Evolutionary conservation across 2,888 invertebrate species (phyloP), one percentile per base, ranked within the genome.

Genomic region (Gerris lacustris): DNA sequence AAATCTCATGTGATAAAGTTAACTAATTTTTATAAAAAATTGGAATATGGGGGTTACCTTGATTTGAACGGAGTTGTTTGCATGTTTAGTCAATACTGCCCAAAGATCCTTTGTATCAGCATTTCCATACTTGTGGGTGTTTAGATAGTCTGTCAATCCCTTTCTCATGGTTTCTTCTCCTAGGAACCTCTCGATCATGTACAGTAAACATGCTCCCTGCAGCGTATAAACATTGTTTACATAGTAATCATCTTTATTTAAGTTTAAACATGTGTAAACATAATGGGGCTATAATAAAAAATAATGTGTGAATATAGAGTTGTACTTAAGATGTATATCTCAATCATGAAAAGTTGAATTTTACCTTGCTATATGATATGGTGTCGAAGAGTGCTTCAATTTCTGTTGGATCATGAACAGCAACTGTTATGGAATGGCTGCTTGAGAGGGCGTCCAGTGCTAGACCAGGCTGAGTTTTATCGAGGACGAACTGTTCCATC

Each of bases 41-140:
- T 55, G 15, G 55, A 55, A 5, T 55, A 9, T 11, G 15, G 15
- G 55, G 55, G 2, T 55, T 80, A 86, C 86, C 81, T 86, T 87
- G 66, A 87, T 85, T 77, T 86, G 85, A 73, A 86, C 81, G 5
- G 85, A 82, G 73, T 85, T 82, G 77, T 86, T 86, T 0, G 85
- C 83, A 76, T 85, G 87, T 78, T 85, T 84, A 72, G 87, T 87
- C 74, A 91, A 83, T 62, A 87, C 85, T 67, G 84, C 82, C 95
- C 95, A 96, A 0, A 96, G 83, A 78, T 95, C 93, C 76, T 89
- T 83, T 6, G 88, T 88, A 73, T 90, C 90, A 9, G 91, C 90
- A 79, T 88, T 91, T 67, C 83, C 82, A 79, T 86, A 91, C 75
- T 86, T 85, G 78, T 88, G 88, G 66, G 83, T 83, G 73, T 84